Evolutionary conservation across 2,113 vertebrate genomes (phyloP).

Genomic region (Sisor rabdophorus): DNA sequence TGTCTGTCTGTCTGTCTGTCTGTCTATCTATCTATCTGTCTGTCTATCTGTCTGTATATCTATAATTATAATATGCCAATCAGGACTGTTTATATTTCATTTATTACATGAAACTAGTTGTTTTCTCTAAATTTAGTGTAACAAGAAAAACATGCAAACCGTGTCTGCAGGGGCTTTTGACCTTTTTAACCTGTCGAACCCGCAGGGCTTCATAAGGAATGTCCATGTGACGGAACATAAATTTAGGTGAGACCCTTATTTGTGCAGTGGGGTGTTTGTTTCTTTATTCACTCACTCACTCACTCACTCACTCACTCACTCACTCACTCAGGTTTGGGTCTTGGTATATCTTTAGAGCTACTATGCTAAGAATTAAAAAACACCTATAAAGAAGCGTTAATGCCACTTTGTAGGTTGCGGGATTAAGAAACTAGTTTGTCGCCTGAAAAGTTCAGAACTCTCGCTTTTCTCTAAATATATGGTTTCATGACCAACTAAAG

Average conservation of each 20-base stretch:
- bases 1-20: not conserved
- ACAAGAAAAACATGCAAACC: slow-evolving; percentile 28
- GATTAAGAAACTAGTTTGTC: slow-evolving; percentile 15
- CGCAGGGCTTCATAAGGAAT: slow-evolving; percentile 59
- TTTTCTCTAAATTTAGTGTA: slow-evolving; percentile 27
- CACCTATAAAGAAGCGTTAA: not conserved
- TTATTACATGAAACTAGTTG: not conserved
- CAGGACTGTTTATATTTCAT: not conserved
- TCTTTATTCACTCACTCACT: slow-evolving; percentile 9
- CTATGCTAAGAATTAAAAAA: not conserved
- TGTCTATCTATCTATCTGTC: no score
- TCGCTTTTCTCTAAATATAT: slow-evolving; percentile 37
- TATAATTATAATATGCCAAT: not conserved
- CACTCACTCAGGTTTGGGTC: slow-evolving; percentile 1
- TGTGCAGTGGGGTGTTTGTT: slow-evolving; percentile 26
- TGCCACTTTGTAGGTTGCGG: not conserved
- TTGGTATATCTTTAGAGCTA: not conserved
- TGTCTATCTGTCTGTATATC: no score
- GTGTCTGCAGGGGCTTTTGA: slow-evolving; percentile 46
- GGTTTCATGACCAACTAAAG: slow-evolving; percentile 26
- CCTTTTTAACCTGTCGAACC: slow-evolving; percentile 58
- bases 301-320: no score
- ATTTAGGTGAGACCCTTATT: slow-evolving; percentile 46
- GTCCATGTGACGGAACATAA: slow-evolving; percentile 66
- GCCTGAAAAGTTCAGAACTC: not conserved